Base-by-base conservation (phyloP, 2,888 invertebrate species). In the Drosophila planitibia region DNA sequence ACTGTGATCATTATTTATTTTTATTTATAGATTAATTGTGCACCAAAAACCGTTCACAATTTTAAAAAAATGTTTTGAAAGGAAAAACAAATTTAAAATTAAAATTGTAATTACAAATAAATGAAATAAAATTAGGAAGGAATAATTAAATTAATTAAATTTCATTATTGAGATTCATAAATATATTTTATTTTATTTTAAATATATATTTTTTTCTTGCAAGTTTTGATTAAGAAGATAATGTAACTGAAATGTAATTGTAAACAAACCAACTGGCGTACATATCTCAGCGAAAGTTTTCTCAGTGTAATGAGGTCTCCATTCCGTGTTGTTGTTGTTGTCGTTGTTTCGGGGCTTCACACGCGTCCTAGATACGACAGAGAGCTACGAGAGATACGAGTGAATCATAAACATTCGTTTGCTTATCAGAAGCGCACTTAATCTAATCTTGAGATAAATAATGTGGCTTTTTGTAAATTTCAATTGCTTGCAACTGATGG, bases 361-460 rank as follows among this genome's bases (percentile, higher is more conserved):
- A 83, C 75, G 81, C 69, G 77, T 74, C 63, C 70, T 69, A 74
- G 66, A 64, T 77, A 60, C 35, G 16, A 30, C 19, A 59, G 52
- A 52, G 28, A 52, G 30, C 14, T 58, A 16, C 28, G 10, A n/a
- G 41, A 64, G 66, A 70, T 71, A 68, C 59, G 55, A 60, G 58
- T 69, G 68, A 61, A 19, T 55, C 70, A 64, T 71, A 80, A 70
- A 71, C 80, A 70, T 75, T 67, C 49, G 70, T 28, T 47, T 65
- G 81, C 64, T 76, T 89, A 79, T 89, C 85, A 76, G 55, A 74
- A 64, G 69, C 72, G 70, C 66, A 76, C 81, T 83, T 63, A 68
- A 87, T 89, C 88, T 87, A 86, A 89, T 86, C 86, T 89, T 74
- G 70, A 90, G 87, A 87, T 87, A 87, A 87, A 89, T 87, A 83